A percentile compares a stretch with the other conserved stretches of the same genome.
phyloP scores from a whole-genome alignment of 1,140 invertebrate species.

The Laupala kohalensis region DNA sequence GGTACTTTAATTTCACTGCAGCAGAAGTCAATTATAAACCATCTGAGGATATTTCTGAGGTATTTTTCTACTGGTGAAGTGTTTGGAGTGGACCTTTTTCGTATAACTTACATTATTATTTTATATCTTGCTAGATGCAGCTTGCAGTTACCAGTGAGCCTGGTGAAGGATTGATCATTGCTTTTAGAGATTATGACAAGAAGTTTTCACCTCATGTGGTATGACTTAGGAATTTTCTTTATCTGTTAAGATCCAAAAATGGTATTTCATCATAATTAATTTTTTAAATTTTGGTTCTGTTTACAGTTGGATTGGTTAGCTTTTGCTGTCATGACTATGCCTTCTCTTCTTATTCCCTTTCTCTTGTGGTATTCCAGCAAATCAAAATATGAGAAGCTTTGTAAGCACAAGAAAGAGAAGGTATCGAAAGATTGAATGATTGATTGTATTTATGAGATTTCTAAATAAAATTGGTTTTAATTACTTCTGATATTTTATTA shows the following conservation, averaged over 20 bases:
- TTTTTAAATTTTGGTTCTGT: conserved; percentile 15
- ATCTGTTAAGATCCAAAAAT: neutral
- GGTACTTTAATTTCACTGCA: conserved; percentile 94
- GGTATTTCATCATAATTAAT: neutral
- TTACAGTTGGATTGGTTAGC: conserved; percentile 83
- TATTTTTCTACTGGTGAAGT: conserved; percentile 23
- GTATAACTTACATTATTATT: neutral
- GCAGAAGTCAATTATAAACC: conserved; percentile 82
- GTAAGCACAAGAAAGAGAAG: conserved; percentile 10
- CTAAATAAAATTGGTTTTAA: neutral
- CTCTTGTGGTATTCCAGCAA: conserved; percentile 89
- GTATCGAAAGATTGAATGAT: conserved; percentile 7
- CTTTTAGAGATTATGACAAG: conserved; percentile 91
- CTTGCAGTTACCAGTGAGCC: conserved; percentile 86
- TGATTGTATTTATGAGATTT: neutral
- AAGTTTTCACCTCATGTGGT: conserved; percentile 94
- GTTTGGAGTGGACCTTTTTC: neutral
- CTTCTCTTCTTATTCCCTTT: conserved; percentile 87
- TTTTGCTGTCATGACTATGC: conserved; percentile 92
- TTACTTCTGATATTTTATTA: neutral
- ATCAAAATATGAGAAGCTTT: conserved; percentile 73
- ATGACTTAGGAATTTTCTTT: conserved; percentile 30
- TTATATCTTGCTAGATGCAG: conserved; percentile 42
- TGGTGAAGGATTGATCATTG: conserved; percentile 90
- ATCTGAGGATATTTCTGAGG: conserved; percentile 59